phyloP scores from a whole-genome alignment of 2,888 invertebrate species.

The Conops quadrifasciatus region DNA sequence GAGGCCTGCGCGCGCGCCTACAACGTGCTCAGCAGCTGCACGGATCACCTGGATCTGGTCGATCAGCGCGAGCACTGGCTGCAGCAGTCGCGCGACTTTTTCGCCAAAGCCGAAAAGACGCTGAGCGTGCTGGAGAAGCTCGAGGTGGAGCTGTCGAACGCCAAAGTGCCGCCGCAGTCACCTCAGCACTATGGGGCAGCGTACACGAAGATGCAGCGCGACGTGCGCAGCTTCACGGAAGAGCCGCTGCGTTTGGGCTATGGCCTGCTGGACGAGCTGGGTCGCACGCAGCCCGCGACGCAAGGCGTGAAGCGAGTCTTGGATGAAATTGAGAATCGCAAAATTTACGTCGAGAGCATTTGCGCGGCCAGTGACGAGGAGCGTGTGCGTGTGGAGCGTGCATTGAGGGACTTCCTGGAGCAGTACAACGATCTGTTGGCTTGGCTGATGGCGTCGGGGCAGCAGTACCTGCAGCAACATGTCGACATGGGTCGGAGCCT shows the following conservation, averaged over 20 bases:
- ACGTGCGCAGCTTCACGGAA: slow-evolving; percentile 74
- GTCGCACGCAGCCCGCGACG: slow-evolving; percentile 71
- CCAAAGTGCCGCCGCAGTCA: slow-evolving; percentile 73
- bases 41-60: slow-evolving; percentile 76
- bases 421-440: slow-evolving; percentile 75
- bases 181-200: slow-evolving; percentile 71
- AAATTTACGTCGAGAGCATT: slow-evolving; percentile 71
- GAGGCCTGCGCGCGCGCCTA: slow-evolving; percentile 75
- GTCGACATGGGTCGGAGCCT: slow-evolving; percentile 78
- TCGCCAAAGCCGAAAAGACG: slow-evolving; percentile 76
- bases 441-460: slow-evolving; percentile 80
- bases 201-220: slow-evolving; percentile 72
- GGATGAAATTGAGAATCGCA: slow-evolving; percentile 78
- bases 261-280: slow-evolving; percentile 74
- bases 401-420: slow-evolving; percentile 74
- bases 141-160: slow-evolving; percentile 75
- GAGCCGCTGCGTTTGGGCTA: slow-evolving; percentile 77
- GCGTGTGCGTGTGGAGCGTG: slow-evolving; percentile 74
- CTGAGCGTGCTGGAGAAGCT: slow-evolving; percentile 77
- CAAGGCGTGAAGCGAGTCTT: slow-evolving; percentile 74
- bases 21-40: slow-evolving; percentile 71
- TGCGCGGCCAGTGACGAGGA: slow-evolving; percentile 76
- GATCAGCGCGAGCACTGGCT: slow-evolving; percentile 76
- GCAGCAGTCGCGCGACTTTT: slow-evolving; percentile 76
- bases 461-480: slow-evolving; percentile 76